Conservation (phyloP, 2,888 invertebrate species). For the Prosopocoilus inquinatus region DNA sequence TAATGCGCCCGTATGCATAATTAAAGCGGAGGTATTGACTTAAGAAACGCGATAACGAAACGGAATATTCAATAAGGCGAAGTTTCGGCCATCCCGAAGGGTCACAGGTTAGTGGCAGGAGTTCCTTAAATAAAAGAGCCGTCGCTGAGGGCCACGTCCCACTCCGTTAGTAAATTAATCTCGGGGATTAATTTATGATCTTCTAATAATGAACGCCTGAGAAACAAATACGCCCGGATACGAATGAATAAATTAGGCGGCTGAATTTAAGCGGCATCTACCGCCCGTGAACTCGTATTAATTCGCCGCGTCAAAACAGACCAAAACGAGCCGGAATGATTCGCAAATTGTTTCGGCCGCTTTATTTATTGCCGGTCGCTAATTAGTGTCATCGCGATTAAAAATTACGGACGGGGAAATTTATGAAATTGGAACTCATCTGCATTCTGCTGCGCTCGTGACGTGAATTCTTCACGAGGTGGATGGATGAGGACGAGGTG, state of each 20-base stretch:
- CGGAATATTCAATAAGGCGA: too few species aligned
- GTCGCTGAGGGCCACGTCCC: constrained; percentile 14
- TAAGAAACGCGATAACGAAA: too few species aligned
- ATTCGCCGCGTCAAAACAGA: constrained; percentile 40
- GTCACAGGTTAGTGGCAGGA: background rate
- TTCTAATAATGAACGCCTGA: constrained; percentile 41
- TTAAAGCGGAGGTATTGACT: too few species aligned
- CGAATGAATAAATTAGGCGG: constrained; percentile 41
- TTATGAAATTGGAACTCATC: constrained; percentile 16
- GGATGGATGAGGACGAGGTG: constrained; percentile 2
- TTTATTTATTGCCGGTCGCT: constrained; percentile 38
- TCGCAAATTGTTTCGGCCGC: constrained; percentile 37
- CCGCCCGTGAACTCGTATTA: constrained; percentile 39
- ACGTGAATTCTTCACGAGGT: background rate
- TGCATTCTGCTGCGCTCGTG: background rate
- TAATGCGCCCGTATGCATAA: too few species aligned
- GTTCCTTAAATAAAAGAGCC: background rate
- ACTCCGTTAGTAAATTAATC: constrained; percentile 40
- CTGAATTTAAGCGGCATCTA: constrained; percentile 34
- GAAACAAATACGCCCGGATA: constrained; percentile 41
- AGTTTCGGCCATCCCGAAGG: background rate
- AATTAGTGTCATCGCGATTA: constrained; percentile 39
- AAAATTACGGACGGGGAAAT: constrained; percentile 28
- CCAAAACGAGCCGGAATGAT: constrained; percentile 37
- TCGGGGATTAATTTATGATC: constrained; percentile 43